Conservation (phyloP, 2,888 invertebrate genomes). For the Morpho achilles region DNA sequence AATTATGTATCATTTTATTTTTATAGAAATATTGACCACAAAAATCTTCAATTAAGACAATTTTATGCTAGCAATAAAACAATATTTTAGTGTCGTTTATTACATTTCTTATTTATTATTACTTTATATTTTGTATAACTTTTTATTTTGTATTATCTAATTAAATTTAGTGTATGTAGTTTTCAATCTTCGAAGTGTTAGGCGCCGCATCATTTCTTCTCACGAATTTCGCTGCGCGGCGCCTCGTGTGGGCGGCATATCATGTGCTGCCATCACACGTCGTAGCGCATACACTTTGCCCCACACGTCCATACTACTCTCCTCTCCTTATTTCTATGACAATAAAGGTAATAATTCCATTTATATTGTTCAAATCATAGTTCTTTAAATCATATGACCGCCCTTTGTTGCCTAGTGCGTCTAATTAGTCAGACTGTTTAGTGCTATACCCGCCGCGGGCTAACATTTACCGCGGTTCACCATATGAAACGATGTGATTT, state of each 20-base stretch:
- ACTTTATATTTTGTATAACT: too few species aligned
- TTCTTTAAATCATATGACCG: slow-evolving; percentile 38
- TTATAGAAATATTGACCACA: too few species aligned
- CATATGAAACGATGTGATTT: slow-evolving; percentile 66
- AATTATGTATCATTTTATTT: too few species aligned
- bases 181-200: slow-evolving; percentile 5
- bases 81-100: too few species aligned
- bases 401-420: slow-evolving; percentile 72
- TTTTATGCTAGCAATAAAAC: too few species aligned
- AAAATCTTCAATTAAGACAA: too few species aligned
- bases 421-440: slow-evolving; percentile 78
- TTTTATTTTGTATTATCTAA: too few species aligned
- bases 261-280: slow-evolving; percentile 67
- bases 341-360: slow-evolving; percentile 40
- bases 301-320: slow-evolving; percentile 37
- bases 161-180: slow-evolving; percentile 1
- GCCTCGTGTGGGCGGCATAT: slow-evolving; percentile 73
- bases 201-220: slow-evolving; percentile 66
- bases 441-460: slow-evolving; percentile 63
- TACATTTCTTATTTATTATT: too few species aligned
- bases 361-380: slow-evolving; percentile 24
- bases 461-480: slow-evolving; percentile 51
- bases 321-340: slow-evolving; percentile 36
- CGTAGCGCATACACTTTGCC: slow-evolving; percentile 42
- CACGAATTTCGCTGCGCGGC: slow-evolving; percentile 75